Percentiles rank a stretch among this genome's conserved stretches.
Conservation (phyloP, 2,113 vertebrate genomes). For the Sorex araneus region DNA sequence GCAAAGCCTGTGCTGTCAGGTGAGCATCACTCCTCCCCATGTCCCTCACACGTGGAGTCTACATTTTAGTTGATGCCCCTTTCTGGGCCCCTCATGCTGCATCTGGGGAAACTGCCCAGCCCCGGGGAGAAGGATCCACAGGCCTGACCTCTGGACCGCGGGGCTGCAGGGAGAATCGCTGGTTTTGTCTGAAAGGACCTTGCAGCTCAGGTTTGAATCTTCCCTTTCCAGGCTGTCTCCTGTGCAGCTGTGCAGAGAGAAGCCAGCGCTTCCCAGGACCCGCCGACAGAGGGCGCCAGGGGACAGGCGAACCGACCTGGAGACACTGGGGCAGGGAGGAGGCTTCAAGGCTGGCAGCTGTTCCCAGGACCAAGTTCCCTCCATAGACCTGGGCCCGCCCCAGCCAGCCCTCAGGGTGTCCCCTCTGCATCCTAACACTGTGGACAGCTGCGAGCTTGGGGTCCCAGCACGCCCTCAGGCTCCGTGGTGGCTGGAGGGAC, state of each 20-base stretch:
- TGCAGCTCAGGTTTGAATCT: background rate
- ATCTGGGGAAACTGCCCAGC: background rate
- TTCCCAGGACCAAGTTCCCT: no score
- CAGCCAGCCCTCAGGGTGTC: no score
- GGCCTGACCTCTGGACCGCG: fast-evolving
- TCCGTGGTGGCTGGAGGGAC: no score
- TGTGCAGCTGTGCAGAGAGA: no score
- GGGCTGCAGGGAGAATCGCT: no score
- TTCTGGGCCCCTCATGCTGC: fast-evolving
- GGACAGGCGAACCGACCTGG: background rate
- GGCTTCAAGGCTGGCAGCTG: background rate
- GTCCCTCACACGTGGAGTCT: background rate
- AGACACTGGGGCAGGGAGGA: no score
- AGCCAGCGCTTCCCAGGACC: fast-evolving
- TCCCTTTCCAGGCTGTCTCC: fast-evolving
- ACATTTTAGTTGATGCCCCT: background rate
- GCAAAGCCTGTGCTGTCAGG: no score
- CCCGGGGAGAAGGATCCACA: background rate
- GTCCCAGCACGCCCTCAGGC: no score
- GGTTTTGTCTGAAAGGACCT: no score
- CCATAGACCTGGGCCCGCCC: no score
- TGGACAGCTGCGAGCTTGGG: background rate
- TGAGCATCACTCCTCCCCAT: no score
- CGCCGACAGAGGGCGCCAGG: fast-evolving
- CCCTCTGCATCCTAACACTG: no score